Base-by-base conservation (phyloP, 1,140 invertebrate genomes). In the Drosophila leontia region DNA sequence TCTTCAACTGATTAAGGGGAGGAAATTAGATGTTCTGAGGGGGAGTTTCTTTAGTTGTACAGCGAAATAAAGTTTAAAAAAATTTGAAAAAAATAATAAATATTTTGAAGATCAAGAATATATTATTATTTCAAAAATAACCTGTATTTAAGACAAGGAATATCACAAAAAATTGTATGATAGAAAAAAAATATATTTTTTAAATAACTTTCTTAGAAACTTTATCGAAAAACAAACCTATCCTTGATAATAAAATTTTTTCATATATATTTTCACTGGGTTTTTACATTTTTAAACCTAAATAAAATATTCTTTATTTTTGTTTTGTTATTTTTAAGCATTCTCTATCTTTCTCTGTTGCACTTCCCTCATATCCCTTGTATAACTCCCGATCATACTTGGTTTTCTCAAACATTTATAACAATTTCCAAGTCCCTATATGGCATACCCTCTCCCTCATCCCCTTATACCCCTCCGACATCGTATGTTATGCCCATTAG, bases 401-500 rank as follows among this genome's bases (percentile, higher is more conserved):
- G 29, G 17, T 57, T 58, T 59, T 50, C 19, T 60, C 35, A 61
- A 67, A 42, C 62, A 68, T 87, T 83, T 78, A 87, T 83, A 68
- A 80, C 84, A 83, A 87, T 83, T 77, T 69, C 51, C 51, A 13
- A 17, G 15, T 11, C 44, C 50, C 19, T 41, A 15, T 29, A 37
- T 26, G 34, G 12, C 42, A 8, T 6, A 23, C 2, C 17, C 17
- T 23, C 34, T 39, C 12, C 3, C 57, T 17, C 11, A 39, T 15
- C 1, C 45, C 19, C n/a, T 39, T 7, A 6, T n/a, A 32, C 34
- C 37, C 50, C 41, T 39, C 59, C n/a, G 9, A 50, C 47, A n/a
- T 68, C 80, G 77, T 88, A 84, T 88, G 81, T 84, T 90, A 78
- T 71, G 81, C 74, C 85, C 81, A 88, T 88, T 88, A 88, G 85